Evolutionary conservation across 2,888 invertebrate species (phyloP), one percentile per base, ranked within the genome.

Genomic region (Hoplodrina ambigua): DNA sequence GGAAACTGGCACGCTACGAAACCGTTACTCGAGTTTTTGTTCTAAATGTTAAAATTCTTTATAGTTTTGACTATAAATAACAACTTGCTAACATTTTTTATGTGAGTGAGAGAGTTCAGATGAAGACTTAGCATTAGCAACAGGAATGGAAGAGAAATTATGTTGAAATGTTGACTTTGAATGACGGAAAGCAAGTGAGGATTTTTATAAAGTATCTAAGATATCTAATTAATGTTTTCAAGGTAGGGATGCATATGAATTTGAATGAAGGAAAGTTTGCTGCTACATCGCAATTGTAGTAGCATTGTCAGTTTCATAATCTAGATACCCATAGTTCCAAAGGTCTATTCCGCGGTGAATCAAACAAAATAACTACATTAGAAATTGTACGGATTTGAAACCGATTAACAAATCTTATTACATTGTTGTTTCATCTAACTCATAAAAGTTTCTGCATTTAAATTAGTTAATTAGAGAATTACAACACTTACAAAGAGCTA

Each of bases 1-100:
- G 72, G 78, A 69, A 72, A 69, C 78, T 75, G 72, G 78, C 78
- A 78, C 78, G 78, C 72, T 60, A 75, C 25, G n/a, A 63, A 76
- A 80, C 79, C 69, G 81, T 80, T 85, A 83, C 64, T 72, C 69
- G 55, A 50, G 30, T 66, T 82, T 84, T 84, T 77, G 67, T 64
- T 71, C 30, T 58, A 64, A 75, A 73, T 75, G 53, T 74, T 63
- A 62, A 79, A 61, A 66, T 53, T 46, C 17, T 63, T 62, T 68
- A 68, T 59, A 63, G 19, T 49, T 66, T 60, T 20, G 11, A n/a
- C 30, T 60, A 56, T 69, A 64, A 70, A 83, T 77, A 73, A 67
- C 56, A 30, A 20, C 30, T 37, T 15, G 17, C 50, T 55, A 58
- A 69, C 44, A 37, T 74, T 54, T 69, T 55, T 61, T 53, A 63